Conservation (phyloP, 35 echinoderm and acorn worm species). For the Heliocidaris erythrogramma region DNA sequence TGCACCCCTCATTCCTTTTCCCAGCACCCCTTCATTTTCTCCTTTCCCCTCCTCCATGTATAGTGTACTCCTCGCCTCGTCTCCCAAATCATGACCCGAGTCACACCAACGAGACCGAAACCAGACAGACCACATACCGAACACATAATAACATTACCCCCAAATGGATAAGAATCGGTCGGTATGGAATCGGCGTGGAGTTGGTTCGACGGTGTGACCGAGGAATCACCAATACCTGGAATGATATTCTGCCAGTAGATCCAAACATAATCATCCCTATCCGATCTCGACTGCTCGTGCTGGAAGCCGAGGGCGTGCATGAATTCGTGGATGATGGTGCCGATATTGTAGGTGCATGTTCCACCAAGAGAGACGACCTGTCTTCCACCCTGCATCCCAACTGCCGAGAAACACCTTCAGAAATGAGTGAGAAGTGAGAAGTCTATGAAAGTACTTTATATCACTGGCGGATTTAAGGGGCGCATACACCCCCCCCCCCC, state of each 20-base stretch:
- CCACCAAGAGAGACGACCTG: slow-evolving; percentile 80
- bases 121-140: too few species aligned
- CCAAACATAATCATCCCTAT: slow-evolving; percentile 76
- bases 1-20: too few species aligned
- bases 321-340: slow-evolving; percentile 94
- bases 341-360: slow-evolving; percentile 74
- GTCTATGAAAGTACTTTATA: not conserved
- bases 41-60: too few species aligned
- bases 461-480: not conserved
- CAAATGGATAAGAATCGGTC: too few species aligned
- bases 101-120: too few species aligned
- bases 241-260: slow-evolving; percentile 83
- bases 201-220: too few species aligned
- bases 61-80: too few species aligned
- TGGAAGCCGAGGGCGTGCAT: slow-evolving; percentile 89
- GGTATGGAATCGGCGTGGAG: too few species aligned
- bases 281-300: slow-evolving; percentile 92
- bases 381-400: slow-evolving; percentile 74
- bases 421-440: not conserved
- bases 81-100: too few species aligned
- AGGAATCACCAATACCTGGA: not conserved
- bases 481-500: not conserved
- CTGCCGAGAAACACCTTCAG: slow-evolving; percentile 82
- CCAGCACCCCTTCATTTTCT: too few species aligned
- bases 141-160: too few species aligned